These are phyloP conservation scores for Tyrophagus putrescentiae DNA, from an alignment of 1,140 invertebrate genomes.

Conservation along the genomic window DNA sequence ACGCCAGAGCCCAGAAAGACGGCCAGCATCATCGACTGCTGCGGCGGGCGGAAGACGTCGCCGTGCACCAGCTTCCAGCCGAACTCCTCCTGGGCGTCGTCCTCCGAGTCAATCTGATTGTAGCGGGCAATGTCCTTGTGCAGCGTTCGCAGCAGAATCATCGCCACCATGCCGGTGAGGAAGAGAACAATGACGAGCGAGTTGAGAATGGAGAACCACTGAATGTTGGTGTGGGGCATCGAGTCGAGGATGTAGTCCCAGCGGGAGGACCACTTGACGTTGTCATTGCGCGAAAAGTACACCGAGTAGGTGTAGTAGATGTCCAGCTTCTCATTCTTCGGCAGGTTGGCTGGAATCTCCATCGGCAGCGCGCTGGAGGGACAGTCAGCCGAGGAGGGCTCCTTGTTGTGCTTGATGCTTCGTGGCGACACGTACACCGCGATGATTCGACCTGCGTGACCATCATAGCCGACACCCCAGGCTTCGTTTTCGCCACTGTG, in stretches of 20 bases:
- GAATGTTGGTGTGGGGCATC: slow-evolving; percentile 95
- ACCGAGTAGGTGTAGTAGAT: slow-evolving; percentile 79
- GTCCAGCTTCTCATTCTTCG: slow-evolving; percentile 41
- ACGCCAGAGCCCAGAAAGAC: slow-evolving; percentile 86
- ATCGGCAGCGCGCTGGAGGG: slow-evolving; percentile 40
- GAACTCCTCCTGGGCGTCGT: slow-evolving; percentile 97
- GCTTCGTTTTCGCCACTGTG: slow-evolving; percentile 70
- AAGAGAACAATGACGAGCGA: slow-evolving; percentile 47
- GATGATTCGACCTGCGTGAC: slow-evolving; percentile 65
- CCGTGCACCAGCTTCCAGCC: slow-evolving; percentile 97
- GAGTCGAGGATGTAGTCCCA: slow-evolving; percentile 99
- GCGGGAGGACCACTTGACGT: slow-evolving; percentile 90
- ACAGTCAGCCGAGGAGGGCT: slow-evolving; percentile 39
- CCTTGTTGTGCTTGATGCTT: slow-evolving; percentile 50
- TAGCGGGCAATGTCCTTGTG: slow-evolving; percentile 98
- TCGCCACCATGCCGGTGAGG: slow-evolving; percentile 92
- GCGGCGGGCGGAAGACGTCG: slow-evolving; percentile 85
- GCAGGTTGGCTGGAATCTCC: slow-evolving; percentile 46
- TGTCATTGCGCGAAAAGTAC: slow-evolving; percentile 50
- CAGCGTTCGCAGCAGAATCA: slow-evolving; percentile 91
- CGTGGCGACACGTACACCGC: slow-evolving; percentile 58
- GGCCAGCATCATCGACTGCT: slow-evolving; percentile 86
- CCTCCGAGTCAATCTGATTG: slow-evolving; percentile 64
- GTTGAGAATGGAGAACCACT: slow-evolving; percentile 69
- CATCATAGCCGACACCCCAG: slow-evolving; percentile 57